phyloP scores from a whole-genome alignment of 1,140 invertebrate genomes.

The Macrocentrus cingulum region DNA sequence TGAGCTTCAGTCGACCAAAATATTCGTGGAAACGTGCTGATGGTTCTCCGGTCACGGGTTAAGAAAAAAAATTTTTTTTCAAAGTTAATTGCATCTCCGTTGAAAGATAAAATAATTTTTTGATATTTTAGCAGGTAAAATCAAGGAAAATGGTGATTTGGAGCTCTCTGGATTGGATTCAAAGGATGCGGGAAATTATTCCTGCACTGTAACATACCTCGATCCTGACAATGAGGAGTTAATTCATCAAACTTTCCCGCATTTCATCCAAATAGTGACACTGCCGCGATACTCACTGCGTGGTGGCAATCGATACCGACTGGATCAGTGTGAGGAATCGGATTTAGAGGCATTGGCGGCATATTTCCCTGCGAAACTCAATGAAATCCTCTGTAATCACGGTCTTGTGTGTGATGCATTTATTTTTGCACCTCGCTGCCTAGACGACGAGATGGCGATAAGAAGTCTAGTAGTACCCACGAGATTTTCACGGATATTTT shows the following conservation, averaged over 20 bases:
- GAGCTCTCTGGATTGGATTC: constrained; percentile 42
- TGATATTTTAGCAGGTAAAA: no score
- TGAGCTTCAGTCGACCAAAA: constrained; percentile 41
- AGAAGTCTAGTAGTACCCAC: constrained; percentile 40
- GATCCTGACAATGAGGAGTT: constrained; percentile 47
- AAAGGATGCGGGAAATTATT: constrained; percentile 48
- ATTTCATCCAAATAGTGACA: constrained; percentile 40
- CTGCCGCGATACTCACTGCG: constrained; percentile 40
- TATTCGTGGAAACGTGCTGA: constrained; percentile 45
- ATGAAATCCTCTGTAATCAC: constrained; percentile 39
- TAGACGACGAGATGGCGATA: constrained; percentile 36
- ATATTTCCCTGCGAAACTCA: constrained; percentile 41
- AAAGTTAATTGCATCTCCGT: constrained; percentile 5
- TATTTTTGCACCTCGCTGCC: constrained; percentile 40
- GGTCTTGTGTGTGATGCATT: constrained; percentile 36
- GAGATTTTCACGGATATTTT: constrained; percentile 38
- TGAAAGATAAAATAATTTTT: no score
- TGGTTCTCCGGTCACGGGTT: constrained; percentile 38
- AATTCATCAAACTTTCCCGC: constrained; percentile 39
- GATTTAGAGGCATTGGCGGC: constrained; percentile 35
- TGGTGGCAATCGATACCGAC: constrained; percentile 39
- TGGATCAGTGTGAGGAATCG: constrained; percentile 38
- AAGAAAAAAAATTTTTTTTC: constrained; percentile 1
- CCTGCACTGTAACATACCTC: constrained; percentile 43
- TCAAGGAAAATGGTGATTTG: constrained; percentile 42